These are phyloP conservation scores for Allophyes oxyacanthae DNA, from an alignment of 2,888 invertebrate genomes.

Conservation along the genomic window DNA sequence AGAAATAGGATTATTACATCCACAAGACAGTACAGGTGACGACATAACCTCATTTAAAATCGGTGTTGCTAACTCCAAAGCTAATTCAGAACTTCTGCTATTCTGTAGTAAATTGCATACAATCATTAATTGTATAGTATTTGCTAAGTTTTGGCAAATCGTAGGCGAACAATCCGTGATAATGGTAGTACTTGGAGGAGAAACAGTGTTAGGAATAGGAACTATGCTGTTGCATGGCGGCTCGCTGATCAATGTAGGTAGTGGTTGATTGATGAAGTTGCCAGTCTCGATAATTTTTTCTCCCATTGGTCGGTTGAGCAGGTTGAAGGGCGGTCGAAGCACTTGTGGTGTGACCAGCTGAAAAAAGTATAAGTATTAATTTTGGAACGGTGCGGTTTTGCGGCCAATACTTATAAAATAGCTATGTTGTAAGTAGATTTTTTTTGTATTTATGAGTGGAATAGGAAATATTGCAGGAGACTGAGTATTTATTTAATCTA, in stretches of 20 bases:
- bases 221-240: constrained; percentile 50
- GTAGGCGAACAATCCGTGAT: constrained; percentile 78
- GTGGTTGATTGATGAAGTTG: constrained; percentile 34
- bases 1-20: constrained; percentile 63
- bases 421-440: no score
- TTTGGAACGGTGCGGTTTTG: no score
- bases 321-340: constrained; percentile 56
- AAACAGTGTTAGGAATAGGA: constrained; percentile 44
- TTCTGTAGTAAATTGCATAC: constrained; percentile 74
- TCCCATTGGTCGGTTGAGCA: constrained; percentile 52
- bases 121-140: constrained; percentile 79
- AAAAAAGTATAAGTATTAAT: constrained; percentile 37
- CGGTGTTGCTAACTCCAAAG: constrained; percentile 67
- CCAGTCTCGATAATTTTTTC: constrained; percentile 57
- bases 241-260: constrained; percentile 49
- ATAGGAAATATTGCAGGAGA: no score
- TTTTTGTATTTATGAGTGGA: no score
- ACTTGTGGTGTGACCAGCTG: constrained; percentile 66
- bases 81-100: constrained; percentile 62
- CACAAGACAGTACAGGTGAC: constrained; percentile 62
- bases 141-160: constrained; percentile 75
- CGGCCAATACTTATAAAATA: no score
- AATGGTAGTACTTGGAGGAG: constrained; percentile 63
- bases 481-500: no score
- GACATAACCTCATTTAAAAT: constrained; percentile 68